Percentiles rank a stretch among this genome's conserved stretches.
Conservation (phyloP, 2,888 invertebrate species). For the Ditylenchus weischeri region DNA sequence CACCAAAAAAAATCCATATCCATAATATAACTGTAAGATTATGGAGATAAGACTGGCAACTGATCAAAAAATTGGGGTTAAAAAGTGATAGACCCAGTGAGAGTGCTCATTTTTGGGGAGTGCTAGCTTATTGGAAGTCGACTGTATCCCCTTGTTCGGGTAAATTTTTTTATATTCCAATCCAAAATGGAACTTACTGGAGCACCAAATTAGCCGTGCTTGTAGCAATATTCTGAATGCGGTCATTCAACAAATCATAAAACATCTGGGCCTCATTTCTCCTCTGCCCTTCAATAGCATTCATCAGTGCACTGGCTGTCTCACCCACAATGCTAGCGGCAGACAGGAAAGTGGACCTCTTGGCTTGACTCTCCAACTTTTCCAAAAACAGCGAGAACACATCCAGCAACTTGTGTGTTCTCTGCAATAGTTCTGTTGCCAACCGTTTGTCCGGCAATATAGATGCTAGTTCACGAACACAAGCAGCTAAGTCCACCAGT, state of each 20-base stretch:
- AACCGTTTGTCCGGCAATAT: constrained; percentile 8
- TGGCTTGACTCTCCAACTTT: constrained; percentile 20
- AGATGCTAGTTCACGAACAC: constrained; percentile 16
- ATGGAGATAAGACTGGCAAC: too few relatives aligned
- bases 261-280: constrained; percentile 15
- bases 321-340: constrained; percentile 23
- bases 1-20: too few relatives aligned
- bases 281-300: constrained; percentile 34
- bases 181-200: constrained; percentile 10
- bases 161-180: not conserved
- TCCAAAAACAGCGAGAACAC: constrained; percentile 7
- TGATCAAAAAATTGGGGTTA: too few relatives aligned
- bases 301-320: constrained; percentile 16
- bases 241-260: constrained; percentile 17
- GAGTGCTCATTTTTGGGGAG: too few relatives aligned
- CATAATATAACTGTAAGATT: too few relatives aligned
- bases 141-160: too few relatives aligned
- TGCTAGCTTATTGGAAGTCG: too few relatives aligned
- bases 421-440: constrained; percentile 11
- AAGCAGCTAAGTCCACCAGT: constrained; percentile 17
- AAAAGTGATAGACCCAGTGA: too few relatives aligned
- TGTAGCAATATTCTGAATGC: constrained; percentile 22
- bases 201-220: constrained; percentile 23
- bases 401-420: constrained; percentile 15
- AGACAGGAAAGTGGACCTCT: constrained; percentile 24